These are phyloP conservation scores for Labeo rohita DNA, from an alignment of 2,113 vertebrate genomes.

Conservation along the genomic window DNA sequence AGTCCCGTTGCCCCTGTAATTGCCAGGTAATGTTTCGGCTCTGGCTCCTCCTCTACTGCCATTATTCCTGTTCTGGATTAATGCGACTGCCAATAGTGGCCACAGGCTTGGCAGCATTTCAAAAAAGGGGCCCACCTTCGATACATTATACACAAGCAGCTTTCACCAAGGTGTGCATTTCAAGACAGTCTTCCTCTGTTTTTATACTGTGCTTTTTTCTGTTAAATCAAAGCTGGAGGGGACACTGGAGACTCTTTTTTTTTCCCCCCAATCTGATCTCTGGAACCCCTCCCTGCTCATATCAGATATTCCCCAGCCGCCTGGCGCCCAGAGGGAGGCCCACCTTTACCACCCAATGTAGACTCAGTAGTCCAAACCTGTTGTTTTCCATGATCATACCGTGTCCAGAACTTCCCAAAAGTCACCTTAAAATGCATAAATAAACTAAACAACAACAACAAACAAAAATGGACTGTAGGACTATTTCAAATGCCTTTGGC, in stretches of 20 bases:
- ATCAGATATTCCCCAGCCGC: constrained; percentile 50
- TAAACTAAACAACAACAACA: background rate
- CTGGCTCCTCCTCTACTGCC: constrained; percentile 45
- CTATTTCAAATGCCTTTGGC: background rate
- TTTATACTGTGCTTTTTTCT: constrained; percentile 58
- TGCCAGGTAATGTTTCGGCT: constrained; percentile 77
- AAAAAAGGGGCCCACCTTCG: constrained; percentile 68
- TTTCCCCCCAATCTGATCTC: constrained; percentile 59
- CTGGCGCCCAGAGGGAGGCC: constrained; percentile 48
- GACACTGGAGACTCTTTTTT: constrained; percentile 62
- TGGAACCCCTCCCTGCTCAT: constrained; percentile 56
- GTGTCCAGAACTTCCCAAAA: background rate
- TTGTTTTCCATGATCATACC: background rate
- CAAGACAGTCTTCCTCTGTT: constrained; percentile 62
- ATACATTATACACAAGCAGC: constrained; percentile 78
- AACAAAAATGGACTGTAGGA: background rate
- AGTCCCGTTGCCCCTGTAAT: constrained; percentile 66
- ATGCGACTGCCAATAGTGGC: constrained; percentile 63
- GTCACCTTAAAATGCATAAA: background rate
- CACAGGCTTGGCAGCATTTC: constrained; percentile 67
- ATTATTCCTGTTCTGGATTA: constrained; percentile 68
- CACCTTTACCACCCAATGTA: constrained; percentile 16
- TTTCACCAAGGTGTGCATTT: constrained; percentile 81
- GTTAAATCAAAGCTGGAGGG: constrained; percentile 72
- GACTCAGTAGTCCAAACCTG: constrained; percentile 19